Percentiles rank a stretch among this genome's conserved stretches.
Conservation (phyloP, 2,113 vertebrate species). For the Himantopus leucocephalus region DNA sequence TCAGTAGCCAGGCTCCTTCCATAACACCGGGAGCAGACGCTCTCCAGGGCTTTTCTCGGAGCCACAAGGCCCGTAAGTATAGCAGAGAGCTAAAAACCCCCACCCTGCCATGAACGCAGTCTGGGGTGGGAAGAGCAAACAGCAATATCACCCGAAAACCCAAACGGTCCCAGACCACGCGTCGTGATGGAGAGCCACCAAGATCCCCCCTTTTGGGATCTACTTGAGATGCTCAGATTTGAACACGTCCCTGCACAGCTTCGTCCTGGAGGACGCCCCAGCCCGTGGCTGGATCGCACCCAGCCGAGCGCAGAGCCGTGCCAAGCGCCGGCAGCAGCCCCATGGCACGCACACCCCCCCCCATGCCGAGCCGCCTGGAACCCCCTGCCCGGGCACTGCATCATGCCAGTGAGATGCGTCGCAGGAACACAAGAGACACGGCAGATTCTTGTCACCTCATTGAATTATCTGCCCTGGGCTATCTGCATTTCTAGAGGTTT, state of each 20-base stretch:
- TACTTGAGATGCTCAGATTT: not conserved
- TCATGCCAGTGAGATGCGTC: not conserved
- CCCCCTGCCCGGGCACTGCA: not conserved
- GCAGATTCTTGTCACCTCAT: not conserved
- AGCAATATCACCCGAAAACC: not conserved
- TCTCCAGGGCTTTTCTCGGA: not conserved
- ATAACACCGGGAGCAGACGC: accelerated
- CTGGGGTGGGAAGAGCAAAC: not conserved
- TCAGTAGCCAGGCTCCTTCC: not conserved
- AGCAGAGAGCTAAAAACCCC: not conserved
- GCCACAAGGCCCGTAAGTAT: not conserved
- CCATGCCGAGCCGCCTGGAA: not conserved
- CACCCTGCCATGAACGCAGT: not conserved
- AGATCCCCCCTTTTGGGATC: not conserved
- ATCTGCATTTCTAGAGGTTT: not conserved
- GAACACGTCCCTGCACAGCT: not conserved
- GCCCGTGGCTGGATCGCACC: accelerated
- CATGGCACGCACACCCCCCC: accelerated
- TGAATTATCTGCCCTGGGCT: not conserved
- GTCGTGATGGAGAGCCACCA: accelerated
- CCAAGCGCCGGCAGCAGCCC: not conserved
- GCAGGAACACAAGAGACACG: not conserved
- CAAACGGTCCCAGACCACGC: accelerated
- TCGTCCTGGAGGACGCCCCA: not conserved
- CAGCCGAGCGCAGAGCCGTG: not conserved